phyloP scores from a whole-genome alignment of 2,797 vertebrate species.

The Tympanoctomys barrerae region DNA sequence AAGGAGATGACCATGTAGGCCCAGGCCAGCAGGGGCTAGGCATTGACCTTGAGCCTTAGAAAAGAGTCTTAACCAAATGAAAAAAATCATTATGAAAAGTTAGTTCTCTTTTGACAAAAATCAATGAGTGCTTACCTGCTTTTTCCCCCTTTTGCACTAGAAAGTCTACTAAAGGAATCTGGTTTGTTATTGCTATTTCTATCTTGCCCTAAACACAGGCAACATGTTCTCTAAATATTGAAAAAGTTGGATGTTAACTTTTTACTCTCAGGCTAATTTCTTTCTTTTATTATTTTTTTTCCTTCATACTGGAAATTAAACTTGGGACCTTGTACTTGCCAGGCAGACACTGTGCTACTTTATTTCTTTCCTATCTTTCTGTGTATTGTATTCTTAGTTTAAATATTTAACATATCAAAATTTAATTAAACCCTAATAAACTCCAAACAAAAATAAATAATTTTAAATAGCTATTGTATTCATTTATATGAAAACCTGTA shows the following conservation, averaged over 20 bases:
- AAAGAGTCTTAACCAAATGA: neutral
- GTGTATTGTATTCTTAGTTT: slow-evolving; percentile 58
- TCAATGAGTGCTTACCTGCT: neutral
- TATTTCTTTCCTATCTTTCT: slow-evolving; percentile 59
- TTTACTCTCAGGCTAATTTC: slow-evolving; percentile 36
- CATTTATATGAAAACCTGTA: slow-evolving; percentile 10
- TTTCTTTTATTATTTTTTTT: slow-evolving; percentile 52
- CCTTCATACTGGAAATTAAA: neutral
- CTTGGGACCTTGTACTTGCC: too few species aligned
- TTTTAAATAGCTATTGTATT: slow-evolving; percentile 5
- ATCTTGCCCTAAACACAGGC: neutral
- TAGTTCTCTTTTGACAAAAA: slow-evolving; percentile 42
- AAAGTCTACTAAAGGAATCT: slow-evolving; percentile 20
- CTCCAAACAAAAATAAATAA: slow-evolving; percentile 13
- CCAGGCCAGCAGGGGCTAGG: neutral
- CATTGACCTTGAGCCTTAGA: neutral
- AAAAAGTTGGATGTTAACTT: slow-evolving; percentile 62
- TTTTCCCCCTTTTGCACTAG: slow-evolving; percentile 29
- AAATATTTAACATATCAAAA: slow-evolving; percentile 64
- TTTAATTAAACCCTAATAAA: slow-evolving; percentile 57
- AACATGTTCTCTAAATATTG: slow-evolving; percentile 52
- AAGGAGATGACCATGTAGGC: neutral
- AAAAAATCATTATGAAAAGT: neutral
- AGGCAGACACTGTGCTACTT: neutral
- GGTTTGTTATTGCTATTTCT: slow-evolving; percentile 55